Evolutionary conservation across 2,888 invertebrate genomes (phyloP).

Genomic region (Ochlodes sylvanus): DNA sequence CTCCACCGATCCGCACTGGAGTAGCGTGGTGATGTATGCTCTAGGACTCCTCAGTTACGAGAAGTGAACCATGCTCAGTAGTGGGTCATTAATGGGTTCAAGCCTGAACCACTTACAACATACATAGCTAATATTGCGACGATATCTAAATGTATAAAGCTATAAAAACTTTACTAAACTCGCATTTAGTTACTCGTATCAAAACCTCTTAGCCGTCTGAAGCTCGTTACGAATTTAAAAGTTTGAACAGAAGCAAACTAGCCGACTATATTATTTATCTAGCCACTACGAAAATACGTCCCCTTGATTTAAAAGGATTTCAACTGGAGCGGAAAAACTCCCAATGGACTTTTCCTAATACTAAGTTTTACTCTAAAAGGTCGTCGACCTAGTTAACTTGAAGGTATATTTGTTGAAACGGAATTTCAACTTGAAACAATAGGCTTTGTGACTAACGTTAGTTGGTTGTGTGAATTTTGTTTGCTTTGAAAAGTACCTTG

Average conservation of each 20-base stretch:
- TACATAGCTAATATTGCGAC: background rate
- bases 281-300: slow-evolving; percentile 22
- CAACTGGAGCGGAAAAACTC: slow-evolving; percentile 2
- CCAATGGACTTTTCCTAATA: slow-evolving; percentile 14
- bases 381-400: background rate
- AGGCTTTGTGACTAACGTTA: background rate
- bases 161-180: slow-evolving; percentile 6
- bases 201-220: slow-evolving; percentile 11
- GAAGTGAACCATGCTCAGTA: too few species aligned
- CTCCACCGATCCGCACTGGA: too few species aligned
- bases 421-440: slow-evolving; percentile 22
- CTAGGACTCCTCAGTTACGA: too few species aligned
- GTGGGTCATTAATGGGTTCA: too few species aligned
- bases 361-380: slow-evolving; percentile 16
- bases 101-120: background rate
- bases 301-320: slow-evolving; percentile 23
- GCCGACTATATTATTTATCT: slow-evolving; percentile 20
- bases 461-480: background rate
- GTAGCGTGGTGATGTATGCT: too few species aligned
- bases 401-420: slow-evolving; percentile 10
- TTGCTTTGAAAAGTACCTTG: too few species aligned
- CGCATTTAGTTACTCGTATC: background rate
- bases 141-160: background rate
- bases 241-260: slow-evolving; percentile 24
- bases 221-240: slow-evolving; percentile 31